These are phyloP conservation scores for Babylonia areolata DNA, from an alignment of 1,140 invertebrate species.

Conservation along the genomic window DNA sequence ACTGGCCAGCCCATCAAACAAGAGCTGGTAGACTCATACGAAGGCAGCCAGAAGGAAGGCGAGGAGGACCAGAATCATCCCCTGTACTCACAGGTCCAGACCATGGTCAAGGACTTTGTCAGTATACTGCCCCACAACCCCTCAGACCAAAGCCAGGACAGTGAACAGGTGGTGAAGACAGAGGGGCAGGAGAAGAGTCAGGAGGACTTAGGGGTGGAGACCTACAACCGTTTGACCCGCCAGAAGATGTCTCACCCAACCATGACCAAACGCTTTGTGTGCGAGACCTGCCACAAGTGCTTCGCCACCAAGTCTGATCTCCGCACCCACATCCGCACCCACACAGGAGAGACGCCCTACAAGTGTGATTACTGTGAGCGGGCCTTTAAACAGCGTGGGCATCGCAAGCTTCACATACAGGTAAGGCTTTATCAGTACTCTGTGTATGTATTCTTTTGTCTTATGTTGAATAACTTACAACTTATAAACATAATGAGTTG, in stretches of 20 bases:
- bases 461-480: too few species aligned
- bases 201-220: conserved; percentile 30
- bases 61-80: background rate
- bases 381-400: conserved; percentile 49
- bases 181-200: background rate
- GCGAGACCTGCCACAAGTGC: conserved; percentile 44
- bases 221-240: conserved; percentile 40
- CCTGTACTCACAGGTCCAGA: background rate
- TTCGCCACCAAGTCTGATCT: conserved; percentile 49
- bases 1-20: background rate
- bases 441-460: too few species aligned
- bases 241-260: conserved; percentile 37
- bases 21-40: conserved; percentile 3
- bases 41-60: background rate
- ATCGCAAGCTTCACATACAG: conserved; percentile 51
- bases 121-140: background rate
- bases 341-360: conserved; percentile 50
- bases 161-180: background rate
- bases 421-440: background rate
- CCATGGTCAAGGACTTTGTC: background rate
- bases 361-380: conserved; percentile 53
- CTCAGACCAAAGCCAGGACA: background rate
- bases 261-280: conserved; percentile 42
- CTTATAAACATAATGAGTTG: too few species aligned
- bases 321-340: conserved; percentile 47